Percentiles rank a stretch among this genome's conserved stretches.
phyloP scores from a whole-genome alignment of 2,113 vertebrate genomes.

The Ariopsis seemanni region DNA sequence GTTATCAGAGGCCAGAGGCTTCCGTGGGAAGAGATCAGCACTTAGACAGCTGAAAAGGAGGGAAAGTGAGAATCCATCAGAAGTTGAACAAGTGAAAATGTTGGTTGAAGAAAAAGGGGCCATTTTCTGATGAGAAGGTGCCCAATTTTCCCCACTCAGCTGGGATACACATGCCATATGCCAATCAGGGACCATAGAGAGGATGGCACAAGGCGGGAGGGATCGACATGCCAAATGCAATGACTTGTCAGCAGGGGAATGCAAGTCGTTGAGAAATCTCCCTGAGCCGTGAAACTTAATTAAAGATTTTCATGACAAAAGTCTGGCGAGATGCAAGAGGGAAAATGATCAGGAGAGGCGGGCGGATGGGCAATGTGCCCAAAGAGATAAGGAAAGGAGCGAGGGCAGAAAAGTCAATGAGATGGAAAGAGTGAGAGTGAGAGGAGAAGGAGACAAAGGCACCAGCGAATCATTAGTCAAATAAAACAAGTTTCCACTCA shows the following conservation, averaged over 20 bases:
- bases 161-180: slow-evolving; percentile 48
- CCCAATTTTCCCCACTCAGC: slow-evolving; percentile 48
- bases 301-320: slow-evolving; percentile 60
- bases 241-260: slow-evolving; percentile 36
- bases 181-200: slow-evolving; percentile 41
- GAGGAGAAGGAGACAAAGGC: neutral
- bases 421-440: neutral
- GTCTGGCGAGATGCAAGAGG: slow-evolving; percentile 44
- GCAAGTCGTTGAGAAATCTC: slow-evolving; percentile 54
- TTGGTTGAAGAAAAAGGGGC: neutral
- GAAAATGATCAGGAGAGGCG: slow-evolving; percentile 31
- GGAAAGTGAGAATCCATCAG: slow-evolving; percentile 24
- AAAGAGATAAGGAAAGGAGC: slow-evolving; percentile 43
- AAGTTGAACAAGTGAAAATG: slow-evolving; percentile 8
- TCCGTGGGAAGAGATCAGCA: slow-evolving; percentile 33
- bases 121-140: slow-evolving; percentile 6
- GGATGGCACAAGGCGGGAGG: slow-evolving; percentile 40
- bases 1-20: slow-evolving; percentile 21
- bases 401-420: slow-evolving; percentile 26
- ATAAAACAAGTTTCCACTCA: slow-evolving; percentile 39
- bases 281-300: slow-evolving; percentile 66
- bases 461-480: slow-evolving; percentile 38
- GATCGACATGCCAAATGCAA: slow-evolving; percentile 47
- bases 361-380: slow-evolving; percentile 50
- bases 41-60: slow-evolving; percentile 22